Evolutionary conservation across 2,797 vertebrate genomes (phyloP), one percentile per base, ranked within the genome.

Genomic region (Tragopan temminckii): DNA sequence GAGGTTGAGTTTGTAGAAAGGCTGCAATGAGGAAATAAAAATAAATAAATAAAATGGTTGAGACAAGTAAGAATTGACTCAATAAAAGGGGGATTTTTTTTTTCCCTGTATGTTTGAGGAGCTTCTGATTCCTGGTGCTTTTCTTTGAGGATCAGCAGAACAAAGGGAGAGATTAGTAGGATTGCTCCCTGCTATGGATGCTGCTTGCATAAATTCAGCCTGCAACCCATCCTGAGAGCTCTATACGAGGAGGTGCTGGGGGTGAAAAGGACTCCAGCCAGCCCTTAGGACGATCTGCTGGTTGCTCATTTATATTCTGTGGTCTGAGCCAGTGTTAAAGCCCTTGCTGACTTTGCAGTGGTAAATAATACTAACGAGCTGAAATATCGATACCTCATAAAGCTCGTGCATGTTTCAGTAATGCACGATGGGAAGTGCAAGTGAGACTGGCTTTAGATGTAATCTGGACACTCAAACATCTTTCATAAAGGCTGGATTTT

Each of bases 221-320:
- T 48, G 14, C 27, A 9, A 9, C 66, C 31, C 18, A 50, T 43
- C 46, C 15, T 45, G 48, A 72, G 13, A 8, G 5, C 48, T 86
- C 19, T 46, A 14, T 12, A n/a, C 29, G 33, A 36, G 61, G 72
- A 88, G 46, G 11, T 36, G 31, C 38, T 83, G 63, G 17, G 12
- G 16, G 25, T 82, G 64, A 62, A 52, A 59, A 85, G 35, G 20
- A 20, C 38, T 53, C 76, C 36, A 93, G 38, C 42, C 58, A 86
- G 45, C 52, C 68, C 24, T 42, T 71, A 59, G n/a, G 38, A 55
- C 46, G 48, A 80, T 38, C 66, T 90, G 53, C 31, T 78, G 52
- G 63, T 23, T 91, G 57, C 68, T 95, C 86, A 85, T 95, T 95
- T 93, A 62, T 92, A 52, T 88, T 93, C 53, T 78, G 75, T 89